Evolutionary conservation across 2,888 invertebrate species (phyloP).

Genomic region (Cheilosia vulpina): DNA sequence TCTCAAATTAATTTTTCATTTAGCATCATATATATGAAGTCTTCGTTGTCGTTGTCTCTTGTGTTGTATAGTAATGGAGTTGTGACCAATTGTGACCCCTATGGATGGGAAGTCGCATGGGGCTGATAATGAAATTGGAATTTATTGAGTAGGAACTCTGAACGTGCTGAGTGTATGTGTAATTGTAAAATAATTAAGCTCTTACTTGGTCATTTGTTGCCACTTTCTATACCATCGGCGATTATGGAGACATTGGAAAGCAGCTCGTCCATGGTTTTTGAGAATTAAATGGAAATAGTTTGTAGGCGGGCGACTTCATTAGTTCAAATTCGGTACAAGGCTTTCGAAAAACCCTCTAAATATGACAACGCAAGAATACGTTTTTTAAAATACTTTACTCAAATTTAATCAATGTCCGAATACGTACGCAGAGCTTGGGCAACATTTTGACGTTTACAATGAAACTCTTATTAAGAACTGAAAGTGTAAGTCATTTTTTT

Average conservation of each 20-base stretch:
- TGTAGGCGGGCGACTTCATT: too few relatives aligned
- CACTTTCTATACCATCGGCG: slow-evolving; percentile 49
- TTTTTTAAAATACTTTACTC: too few relatives aligned
- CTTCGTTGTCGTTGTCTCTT: slow-evolving; percentile 24
- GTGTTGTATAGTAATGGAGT: not conserved
- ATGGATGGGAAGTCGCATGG: slow-evolving; percentile 9
- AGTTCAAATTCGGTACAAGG: too few relatives aligned
- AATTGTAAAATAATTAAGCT: slow-evolving; percentile 56
- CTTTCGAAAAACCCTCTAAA: too few relatives aligned
- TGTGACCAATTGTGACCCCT: slow-evolving; percentile 43
- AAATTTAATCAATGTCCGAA: too few relatives aligned
- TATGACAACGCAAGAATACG: too few relatives aligned
- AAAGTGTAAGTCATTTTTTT: too few relatives aligned
- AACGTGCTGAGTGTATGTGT: slow-evolving; percentile 40
- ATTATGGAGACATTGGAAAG: slow-evolving; percentile 31
- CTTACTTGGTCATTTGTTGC: slow-evolving; percentile 50
- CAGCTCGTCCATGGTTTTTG: slow-evolving; percentile 8
- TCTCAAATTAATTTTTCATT: slow-evolving; percentile 61
- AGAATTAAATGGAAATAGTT: not conserved
- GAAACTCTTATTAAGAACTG: too few relatives aligned
- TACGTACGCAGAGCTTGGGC: too few relatives aligned
- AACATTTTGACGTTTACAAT: too few relatives aligned
- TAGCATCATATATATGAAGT: slow-evolving; percentile 20
- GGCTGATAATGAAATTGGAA: slow-evolving; percentile 57
- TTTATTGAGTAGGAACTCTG: slow-evolving; percentile 41